Evolutionary conservation across 2,888 invertebrate genomes (phyloP), one percentile per base, ranked within the genome.

Genomic region (Leucoptera coffeella): DNA sequence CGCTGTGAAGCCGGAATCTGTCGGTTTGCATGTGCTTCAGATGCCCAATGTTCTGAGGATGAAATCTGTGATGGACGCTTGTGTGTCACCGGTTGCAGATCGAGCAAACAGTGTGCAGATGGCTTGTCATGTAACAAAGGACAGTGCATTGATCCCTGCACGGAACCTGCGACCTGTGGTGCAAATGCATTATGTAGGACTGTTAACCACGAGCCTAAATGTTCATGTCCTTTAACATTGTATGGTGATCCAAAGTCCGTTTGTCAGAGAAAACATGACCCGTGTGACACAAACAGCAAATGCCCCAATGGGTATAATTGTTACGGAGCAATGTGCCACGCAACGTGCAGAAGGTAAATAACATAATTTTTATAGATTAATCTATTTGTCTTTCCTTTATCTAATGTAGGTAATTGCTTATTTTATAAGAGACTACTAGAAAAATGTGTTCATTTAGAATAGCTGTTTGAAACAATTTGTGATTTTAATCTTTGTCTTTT

Each of bases 41-140:
- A 91, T 45, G 83, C 85, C 36, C 91, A 92, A 44, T 93, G 93
- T 40, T 78, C 85, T 26, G 85, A 81, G 38, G 89, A 86, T 19
- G 91, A 92, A 60, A 80, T 92, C 27, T 93, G 92, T 42, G 81
- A 88, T 45, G 83, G 85, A 14, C 67, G 89, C 14, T 75, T 82
- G 30, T 93, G 93, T 46, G 59, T 77, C 7, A 72, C 77, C 21
- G 93, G 93, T 23, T 93, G 93, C 47, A 78, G 90, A 43, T 79
- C 84, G 6, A 78, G 90, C 49, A 73, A 77, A 3, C 84, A 86
- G 25, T 93, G 93, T 45, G 75, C 82, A 2, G 61, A 71, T 27
- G 74, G 80, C 38, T 73, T 79, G 34, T 73, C 82, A n/a, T 93
- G 93, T 42, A 52, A 82, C 32, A 77, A 81, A 38, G 88, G 85